These are phyloP conservation scores for Seira musarum DNA, from an alignment of 2,888 invertebrate species.

Conservation along the genomic window DNA sequence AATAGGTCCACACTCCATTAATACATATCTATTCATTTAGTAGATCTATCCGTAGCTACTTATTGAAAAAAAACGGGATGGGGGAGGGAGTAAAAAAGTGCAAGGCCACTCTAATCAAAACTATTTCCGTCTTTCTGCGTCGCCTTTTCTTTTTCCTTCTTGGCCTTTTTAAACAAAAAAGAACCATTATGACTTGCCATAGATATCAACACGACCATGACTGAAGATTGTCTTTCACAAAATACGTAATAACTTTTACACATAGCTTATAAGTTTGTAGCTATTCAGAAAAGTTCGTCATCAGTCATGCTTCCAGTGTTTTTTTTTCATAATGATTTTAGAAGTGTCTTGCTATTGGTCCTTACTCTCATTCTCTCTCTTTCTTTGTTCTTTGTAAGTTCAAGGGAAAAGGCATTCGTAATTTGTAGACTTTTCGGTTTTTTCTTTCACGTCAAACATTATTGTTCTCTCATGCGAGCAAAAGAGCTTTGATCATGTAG, in stretches of 20 bases:
- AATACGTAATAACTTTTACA: not conserved
- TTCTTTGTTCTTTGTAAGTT: conserved; percentile 3
- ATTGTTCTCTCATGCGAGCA: not conserved
- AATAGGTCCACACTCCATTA: too few species aligned
- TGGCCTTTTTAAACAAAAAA: not conserved
- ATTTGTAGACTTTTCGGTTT: not conserved
- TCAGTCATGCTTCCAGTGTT: not conserved
- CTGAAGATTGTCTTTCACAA: not conserved
- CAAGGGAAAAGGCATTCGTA: conserved; percentile 22
- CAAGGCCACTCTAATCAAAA: not conserved
- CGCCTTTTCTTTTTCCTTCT: not conserved
- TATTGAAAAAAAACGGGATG: not conserved
- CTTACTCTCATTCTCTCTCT: too few species aligned
- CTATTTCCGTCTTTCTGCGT: too few species aligned
- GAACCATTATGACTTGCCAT: not conserved
- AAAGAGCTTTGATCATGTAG: too few species aligned
- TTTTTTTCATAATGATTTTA: not conserved
- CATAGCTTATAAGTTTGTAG: not conserved
- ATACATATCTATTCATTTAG: not conserved
- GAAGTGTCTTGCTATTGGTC: too few species aligned
- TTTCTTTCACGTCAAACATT: conserved; percentile 7
- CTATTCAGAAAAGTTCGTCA: not conserved
- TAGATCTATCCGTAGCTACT: not conserved
- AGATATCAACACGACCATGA: too few species aligned
- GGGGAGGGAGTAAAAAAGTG: not conserved